Percentiles rank a stretch among this genome's conserved stretches.
These are phyloP conservation scores for Caenorhabditis auriculariae DNA, from an alignment of 2,888 invertebrate genomes.

Conservation along the genomic window DNA sequence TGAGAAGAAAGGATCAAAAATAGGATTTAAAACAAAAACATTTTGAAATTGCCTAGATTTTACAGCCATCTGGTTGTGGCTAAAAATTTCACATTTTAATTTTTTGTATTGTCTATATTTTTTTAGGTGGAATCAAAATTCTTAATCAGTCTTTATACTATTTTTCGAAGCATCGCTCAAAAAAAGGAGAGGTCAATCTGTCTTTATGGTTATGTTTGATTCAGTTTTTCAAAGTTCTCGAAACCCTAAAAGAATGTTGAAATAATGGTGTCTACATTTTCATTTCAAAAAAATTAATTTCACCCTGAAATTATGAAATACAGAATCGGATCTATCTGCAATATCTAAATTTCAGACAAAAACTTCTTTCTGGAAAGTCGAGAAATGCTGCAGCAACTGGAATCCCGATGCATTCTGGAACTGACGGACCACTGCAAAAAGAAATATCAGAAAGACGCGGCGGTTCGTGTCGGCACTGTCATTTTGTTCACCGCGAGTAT, in stretches of 20 bases:
- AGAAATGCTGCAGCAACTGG: conserved; percentile 7
- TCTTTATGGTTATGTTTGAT: too few relatives aligned
- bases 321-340: background rate
- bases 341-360: conserved; percentile 35
- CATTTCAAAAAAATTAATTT: background rate
- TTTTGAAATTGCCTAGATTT: too few relatives aligned
- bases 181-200: too few relatives aligned
- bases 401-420: conserved; percentile 20
- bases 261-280: background rate
- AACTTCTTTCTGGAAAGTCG: conserved; percentile 15
- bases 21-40: too few relatives aligned
- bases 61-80: too few relatives aligned
- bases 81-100: too few relatives aligned
- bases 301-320: background rate
- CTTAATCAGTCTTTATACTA: too few relatives aligned
- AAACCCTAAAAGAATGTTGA: background rate
- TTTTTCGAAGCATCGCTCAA: too few relatives aligned
- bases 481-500: conserved; percentile 37
- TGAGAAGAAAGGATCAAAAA: too few relatives aligned
- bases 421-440: conserved; percentile 20
- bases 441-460: conserved; percentile 22
- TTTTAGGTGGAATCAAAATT: too few relatives aligned
- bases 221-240: too few relatives aligned
- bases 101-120: too few relatives aligned
- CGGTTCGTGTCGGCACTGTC: conserved; percentile 35